Conservation (phyloP, 2,888 invertebrate genomes). For the Gastracanthus pulcherrimus region DNA sequence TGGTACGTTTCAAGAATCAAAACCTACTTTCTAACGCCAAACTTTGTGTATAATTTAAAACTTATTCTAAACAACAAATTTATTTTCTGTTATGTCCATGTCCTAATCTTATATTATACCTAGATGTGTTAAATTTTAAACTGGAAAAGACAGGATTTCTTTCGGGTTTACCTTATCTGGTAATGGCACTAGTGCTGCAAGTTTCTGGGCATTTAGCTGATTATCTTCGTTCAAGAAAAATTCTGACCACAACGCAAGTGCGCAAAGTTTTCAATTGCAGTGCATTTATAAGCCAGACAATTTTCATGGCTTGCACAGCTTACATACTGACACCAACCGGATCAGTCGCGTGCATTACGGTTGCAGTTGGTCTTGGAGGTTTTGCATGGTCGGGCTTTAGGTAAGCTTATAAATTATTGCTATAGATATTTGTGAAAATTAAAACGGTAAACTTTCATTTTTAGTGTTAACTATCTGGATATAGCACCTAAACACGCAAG, state of each 20-base stretch:
- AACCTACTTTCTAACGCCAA: too few species aligned
- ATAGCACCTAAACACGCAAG: constrained; percentile 95
- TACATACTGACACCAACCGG: constrained; percentile 84
- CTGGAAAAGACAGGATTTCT: constrained; percentile 89
- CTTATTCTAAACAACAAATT: too few species aligned
- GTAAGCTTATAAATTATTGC: constrained; percentile 78
- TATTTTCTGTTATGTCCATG: too few species aligned
- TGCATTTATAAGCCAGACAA: constrained; percentile 88
- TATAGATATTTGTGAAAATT: background rate
- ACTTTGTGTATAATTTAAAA: background rate
- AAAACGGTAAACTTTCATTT: too few species aligned
- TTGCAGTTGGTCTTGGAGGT: constrained; percentile 94
- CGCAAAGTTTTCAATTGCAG: constrained; percentile 86
- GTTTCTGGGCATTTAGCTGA: constrained; percentile 92
- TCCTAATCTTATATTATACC: background rate
- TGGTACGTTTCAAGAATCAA: too few species aligned
- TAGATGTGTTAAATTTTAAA: constrained; percentile 86
- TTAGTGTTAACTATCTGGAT: constrained; percentile 90
- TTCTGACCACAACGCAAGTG: constrained; percentile 87
- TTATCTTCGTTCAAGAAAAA: constrained; percentile 83
- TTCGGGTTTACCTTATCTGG: constrained; percentile 92
- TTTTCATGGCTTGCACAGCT: constrained; percentile 92
- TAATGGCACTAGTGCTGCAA: constrained; percentile 90
- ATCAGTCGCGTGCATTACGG: constrained; percentile 89
- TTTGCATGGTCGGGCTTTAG: constrained; percentile 96